Base-by-base conservation (phyloP, 1,140 invertebrate genomes). In the fruit fly (Drosophila melanogaster) region DNA sequence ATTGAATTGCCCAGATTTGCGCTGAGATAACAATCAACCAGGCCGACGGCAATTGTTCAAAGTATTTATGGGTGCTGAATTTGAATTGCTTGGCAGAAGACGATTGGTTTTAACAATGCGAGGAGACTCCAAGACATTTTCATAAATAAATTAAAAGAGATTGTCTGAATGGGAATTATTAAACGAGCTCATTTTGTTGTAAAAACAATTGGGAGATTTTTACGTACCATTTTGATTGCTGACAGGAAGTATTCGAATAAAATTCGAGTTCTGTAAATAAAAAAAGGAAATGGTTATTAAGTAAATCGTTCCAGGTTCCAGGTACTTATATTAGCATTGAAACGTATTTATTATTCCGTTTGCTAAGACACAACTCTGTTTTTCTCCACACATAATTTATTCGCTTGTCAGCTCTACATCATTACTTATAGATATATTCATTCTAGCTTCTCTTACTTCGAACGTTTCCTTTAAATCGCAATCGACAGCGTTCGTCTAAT, bases 1-100 rank as follows among this genome's bases (percentile, higher is more conserved):
- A 81, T 81, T 81, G 65, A 85, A 87, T 78, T 74, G 77, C 59
- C 64, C 79, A 85, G 78, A 84, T 84, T 85, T 80, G 61, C 43
- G 62, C 61, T 54, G 72, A 55, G 71, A 75, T 75, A 75, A 76
- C 71, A 76, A 73, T 73, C 70, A 53, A 38, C 50, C 51, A 41
- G 41, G 19, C 40, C 46, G 53, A 71, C 35, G 38, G 46, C 53
- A 72, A 72, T 50, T 46, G 33, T 55, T 65, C 35, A 43, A 59
- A 55, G 67, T 58, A 53, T 72, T 72, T 71, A 71, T 72, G 66
- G 62, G 66, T 71, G 43, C 54, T 59, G 38, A 50, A 53, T 50
- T 70, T 35, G 53, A 58, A 72, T 71, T 35, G 53, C 47, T 38
- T 7, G 10, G 26, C 33, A 35, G 46, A 51, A 33, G 43, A 22